These are phyloP conservation scores for Drosophila sproati DNA, from an alignment of 1,140 invertebrate species.

Conservation along the genomic window DNA sequence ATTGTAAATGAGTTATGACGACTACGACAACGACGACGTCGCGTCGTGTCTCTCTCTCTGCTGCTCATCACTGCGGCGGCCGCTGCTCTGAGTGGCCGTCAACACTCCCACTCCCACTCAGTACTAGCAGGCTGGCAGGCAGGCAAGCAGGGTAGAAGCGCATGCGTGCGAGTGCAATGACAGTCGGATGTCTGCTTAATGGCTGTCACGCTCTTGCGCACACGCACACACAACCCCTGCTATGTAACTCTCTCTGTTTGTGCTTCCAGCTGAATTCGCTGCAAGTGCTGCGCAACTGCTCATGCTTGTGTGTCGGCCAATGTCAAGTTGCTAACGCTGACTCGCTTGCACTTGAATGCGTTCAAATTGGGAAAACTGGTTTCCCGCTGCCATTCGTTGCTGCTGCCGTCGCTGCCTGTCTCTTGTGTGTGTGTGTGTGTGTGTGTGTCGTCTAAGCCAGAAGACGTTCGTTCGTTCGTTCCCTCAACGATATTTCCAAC, in stretches of 20 bases:
- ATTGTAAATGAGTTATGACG: conserved; percentile 84
- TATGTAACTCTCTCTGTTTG: conserved; percentile 10
- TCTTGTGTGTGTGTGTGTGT: conserved; percentile 27
- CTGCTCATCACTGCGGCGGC: conserved; percentile 7
- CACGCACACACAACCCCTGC: conserved; percentile 23
- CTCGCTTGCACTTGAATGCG: conserved; percentile 32
- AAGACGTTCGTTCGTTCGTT: conserved; percentile 65
- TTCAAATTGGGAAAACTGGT: conserved; percentile 68
- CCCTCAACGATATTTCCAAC: conserved; percentile 61
- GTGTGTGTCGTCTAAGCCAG: conserved; percentile 48
- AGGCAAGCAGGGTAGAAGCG: conserved; percentile 25
- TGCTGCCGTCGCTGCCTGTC: conserved; percentile 38
- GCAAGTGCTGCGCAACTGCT: conserved; percentile 30
- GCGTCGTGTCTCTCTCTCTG: conserved; percentile 21
- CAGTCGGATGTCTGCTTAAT: conserved; percentile 25
- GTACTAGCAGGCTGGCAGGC: conserved; percentile 4
- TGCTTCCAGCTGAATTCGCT: conserved; percentile 31
- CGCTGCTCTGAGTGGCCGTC: conserved; percentile 60
- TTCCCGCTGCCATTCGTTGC: conserved; percentile 70
- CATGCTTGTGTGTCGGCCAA: conserved; percentile 3
- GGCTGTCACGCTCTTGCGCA: conserved; percentile 57
- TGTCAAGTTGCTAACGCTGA: not conserved
- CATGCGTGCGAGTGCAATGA: conserved; percentile 62
- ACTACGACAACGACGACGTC: conserved; percentile 27
- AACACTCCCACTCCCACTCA: conserved; percentile 54